Conservation (phyloP, 2,888 invertebrate genomes). For the Habroteleia sp. region DNA sequence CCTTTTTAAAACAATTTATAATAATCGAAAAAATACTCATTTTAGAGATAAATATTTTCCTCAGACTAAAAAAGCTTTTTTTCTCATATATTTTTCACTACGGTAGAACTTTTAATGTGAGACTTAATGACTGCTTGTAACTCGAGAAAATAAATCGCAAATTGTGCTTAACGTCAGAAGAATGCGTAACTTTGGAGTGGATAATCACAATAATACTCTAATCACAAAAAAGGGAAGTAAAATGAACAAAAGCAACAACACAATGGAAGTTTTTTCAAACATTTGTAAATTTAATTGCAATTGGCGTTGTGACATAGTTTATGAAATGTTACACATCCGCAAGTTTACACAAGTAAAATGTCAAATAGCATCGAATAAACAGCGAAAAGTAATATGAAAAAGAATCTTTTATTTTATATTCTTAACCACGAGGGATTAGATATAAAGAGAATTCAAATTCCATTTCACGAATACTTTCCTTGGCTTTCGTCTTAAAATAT, state of each 20-base stretch:
- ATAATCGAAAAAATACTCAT: no score
- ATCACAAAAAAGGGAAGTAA: neutral
- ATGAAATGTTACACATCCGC: constrained; percentile 26
- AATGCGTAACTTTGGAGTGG: neutral
- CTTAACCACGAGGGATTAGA: constrained; percentile 15
- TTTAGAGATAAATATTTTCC: no score
- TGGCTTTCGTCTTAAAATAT: no score
- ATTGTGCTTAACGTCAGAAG: neutral
- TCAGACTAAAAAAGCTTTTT: no score
- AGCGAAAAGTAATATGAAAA: constrained; percentile 15
- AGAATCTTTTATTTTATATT: constrained; percentile 32
- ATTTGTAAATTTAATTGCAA: constrained; percentile 16
- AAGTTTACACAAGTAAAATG: no score
- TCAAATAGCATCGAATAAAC: constrained; percentile 7
- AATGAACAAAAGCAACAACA: no score
- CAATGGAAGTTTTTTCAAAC: no score
- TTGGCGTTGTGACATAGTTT: constrained; percentile 1
- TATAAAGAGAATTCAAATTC: neutral
- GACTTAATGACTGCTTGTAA: no score
- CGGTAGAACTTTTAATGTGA: no score
- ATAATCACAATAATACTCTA: neutral
- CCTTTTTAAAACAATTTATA: no score
- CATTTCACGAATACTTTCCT: constrained; percentile 7
- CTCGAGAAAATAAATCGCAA: neutral
- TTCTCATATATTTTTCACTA: no score